Percentiles rank a stretch among this genome's conserved stretches.
Conservation (phyloP, 92 coral and sea anemone genomes). For the Diadumene lineata region DNA sequence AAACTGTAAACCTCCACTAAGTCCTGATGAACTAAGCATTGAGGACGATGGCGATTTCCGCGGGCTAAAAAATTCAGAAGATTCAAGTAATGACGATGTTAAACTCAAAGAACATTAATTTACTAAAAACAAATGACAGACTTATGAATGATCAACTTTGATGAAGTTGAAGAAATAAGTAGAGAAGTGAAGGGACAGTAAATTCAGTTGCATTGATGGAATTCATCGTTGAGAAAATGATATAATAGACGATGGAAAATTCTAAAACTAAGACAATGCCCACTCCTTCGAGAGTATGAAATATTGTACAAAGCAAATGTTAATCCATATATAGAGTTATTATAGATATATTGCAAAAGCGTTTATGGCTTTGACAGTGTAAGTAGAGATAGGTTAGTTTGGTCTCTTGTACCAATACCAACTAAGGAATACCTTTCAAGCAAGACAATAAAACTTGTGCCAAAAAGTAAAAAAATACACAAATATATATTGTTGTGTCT, state of each 20-base stretch:
- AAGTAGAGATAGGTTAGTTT: background rate
- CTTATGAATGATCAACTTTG: background rate
- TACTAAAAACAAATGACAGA: constrained; percentile 12
- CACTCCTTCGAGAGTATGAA: constrained; percentile 22
- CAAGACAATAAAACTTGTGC: constrained; percentile 9
- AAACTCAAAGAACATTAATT: constrained; percentile 50
- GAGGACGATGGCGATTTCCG: constrained; percentile 78
- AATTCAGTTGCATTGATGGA: constrained; percentile 16
- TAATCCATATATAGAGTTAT: constrained; percentile 71
- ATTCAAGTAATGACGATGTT: constrained; percentile 24
- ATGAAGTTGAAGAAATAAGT: constrained; percentile 8
- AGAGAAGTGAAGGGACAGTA: background rate
- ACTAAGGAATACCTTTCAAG: constrained; percentile 5
- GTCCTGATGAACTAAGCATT: constrained; percentile 79
- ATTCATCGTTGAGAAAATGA: constrained; percentile 2
- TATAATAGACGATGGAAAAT: constrained; percentile 2
- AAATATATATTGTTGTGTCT: background rate
- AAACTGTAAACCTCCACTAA: constrained; percentile 68
- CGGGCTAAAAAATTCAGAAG: constrained; percentile 89
- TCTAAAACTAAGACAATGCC: background rate
- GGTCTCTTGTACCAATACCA: background rate
- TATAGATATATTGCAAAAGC: constrained; percentile 19
- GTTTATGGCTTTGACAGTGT: background rate
- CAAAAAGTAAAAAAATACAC: background rate
- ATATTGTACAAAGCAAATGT: constrained; percentile 58